phyloP scores from a whole-genome alignment of 2,888 invertebrate species.

The Synergus laeviventris region DNA sequence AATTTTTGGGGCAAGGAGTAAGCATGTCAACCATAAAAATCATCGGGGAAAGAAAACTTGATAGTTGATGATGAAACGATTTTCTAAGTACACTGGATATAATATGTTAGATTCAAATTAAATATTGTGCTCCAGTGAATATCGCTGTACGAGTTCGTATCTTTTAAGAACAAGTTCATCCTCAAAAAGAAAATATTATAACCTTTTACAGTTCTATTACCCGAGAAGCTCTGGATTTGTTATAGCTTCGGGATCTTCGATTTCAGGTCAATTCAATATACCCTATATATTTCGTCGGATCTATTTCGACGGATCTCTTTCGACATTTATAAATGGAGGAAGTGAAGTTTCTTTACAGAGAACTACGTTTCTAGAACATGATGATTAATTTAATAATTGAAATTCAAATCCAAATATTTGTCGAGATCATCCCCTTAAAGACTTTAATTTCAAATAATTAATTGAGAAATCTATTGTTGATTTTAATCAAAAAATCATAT shows the following conservation, averaged over 20 bases:
- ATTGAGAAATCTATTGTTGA: not conserved
- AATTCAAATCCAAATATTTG: too few relatives aligned
- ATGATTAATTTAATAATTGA: not conserved
- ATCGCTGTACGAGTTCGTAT: not conserved
- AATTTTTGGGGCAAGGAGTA: not conserved
- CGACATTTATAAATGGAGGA: conserved; percentile 17
- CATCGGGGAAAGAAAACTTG: not conserved
- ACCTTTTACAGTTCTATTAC: conserved; percentile 5
- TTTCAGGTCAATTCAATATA: conserved; percentile 18
- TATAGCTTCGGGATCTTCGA: not conserved
- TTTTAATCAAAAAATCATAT: not conserved
- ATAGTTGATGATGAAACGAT: not conserved
- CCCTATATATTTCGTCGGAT: not conserved
- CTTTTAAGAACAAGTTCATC: not conserved
- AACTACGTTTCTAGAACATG: not conserved
- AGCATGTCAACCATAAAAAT: not conserved
- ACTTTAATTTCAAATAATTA: not conserved
- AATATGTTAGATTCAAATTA: not conserved
- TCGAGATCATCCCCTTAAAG: not conserved
- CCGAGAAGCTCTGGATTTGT: not conserved
- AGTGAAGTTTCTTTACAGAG: not conserved
- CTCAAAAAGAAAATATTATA: not conserved
- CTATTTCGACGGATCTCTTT: not conserved
- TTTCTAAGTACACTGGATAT: not conserved
- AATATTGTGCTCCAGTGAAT: not conserved